A percentile compares a stretch with the other conserved stretches of the same genome.
These are phyloP conservation scores for Leucophora obtusa DNA, from an alignment of 2,888 invertebrate species.

Conservation along the genomic window DNA sequence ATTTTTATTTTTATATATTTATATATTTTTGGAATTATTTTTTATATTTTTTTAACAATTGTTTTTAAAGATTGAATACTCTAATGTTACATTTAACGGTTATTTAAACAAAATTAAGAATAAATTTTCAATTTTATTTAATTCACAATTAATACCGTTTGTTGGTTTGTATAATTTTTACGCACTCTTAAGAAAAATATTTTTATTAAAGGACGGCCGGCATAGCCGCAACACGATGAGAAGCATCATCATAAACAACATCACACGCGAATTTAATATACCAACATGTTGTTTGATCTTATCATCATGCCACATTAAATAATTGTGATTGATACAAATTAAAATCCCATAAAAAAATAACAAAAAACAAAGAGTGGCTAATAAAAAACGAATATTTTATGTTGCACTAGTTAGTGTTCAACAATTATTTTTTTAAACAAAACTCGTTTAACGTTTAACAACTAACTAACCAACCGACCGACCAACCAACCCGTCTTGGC, in stretches of 20 bases:
- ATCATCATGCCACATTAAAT: slow-evolving; percentile 51
- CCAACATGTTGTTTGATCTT: slow-evolving; percentile 35
- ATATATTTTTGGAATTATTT: too few relatives aligned
- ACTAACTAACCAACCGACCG: slow-evolving; percentile 17
- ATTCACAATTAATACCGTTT: slow-evolving; percentile 57
- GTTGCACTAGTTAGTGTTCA: slow-evolving; percentile 36
- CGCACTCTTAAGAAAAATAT: slow-evolving; percentile 17
- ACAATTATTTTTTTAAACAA: slow-evolving; percentile 1
- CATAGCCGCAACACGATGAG: slow-evolving; percentile 3
- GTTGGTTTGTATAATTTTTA: slow-evolving; percentile 13
- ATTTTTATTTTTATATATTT: too few relatives aligned
- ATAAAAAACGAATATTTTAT: slow-evolving; percentile 51
- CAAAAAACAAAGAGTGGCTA: slow-evolving; percentile 12
- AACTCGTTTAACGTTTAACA: slow-evolving; percentile 10
- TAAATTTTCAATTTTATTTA: slow-evolving; percentile 35
- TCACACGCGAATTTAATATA: slow-evolving; percentile 19
- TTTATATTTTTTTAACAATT: too few relatives aligned
- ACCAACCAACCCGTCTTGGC: slow-evolving; percentile 10
- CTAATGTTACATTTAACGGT: background rate
- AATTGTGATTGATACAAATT: slow-evolving; percentile 47
- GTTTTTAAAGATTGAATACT: too few relatives aligned
- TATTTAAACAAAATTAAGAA: background rate
- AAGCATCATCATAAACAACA: slow-evolving; percentile 19
- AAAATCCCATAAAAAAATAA: slow-evolving; percentile 9
- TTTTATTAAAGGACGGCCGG: slow-evolving; percentile 16